These are phyloP conservation scores for Microcebus griseorufus DNA, from an alignment of 2,113 vertebrate genomes.

Conservation along the genomic window DNA sequence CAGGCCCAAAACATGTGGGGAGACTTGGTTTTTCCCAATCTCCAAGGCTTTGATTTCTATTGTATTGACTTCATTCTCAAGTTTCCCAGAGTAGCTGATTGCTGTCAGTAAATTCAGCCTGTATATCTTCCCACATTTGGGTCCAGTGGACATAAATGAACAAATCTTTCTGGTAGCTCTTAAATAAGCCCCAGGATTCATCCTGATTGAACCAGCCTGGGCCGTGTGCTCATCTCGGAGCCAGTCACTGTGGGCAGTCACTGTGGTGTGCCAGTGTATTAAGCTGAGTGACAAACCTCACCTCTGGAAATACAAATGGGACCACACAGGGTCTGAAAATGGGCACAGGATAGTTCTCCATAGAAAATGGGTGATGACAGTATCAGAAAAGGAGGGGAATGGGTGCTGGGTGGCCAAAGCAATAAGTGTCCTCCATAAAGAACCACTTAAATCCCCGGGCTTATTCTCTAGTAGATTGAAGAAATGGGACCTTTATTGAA, in stretches of 20 bases:
- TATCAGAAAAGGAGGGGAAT: neutral
- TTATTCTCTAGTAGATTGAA: neutral
- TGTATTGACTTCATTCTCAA: neutral
- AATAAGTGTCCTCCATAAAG: neutral
- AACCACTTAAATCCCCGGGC: neutral
- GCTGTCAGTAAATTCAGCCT: neutral
- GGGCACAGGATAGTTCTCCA: neutral
- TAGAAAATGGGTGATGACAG: neutral
- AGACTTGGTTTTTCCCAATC: neutral
- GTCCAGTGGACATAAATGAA: neutral
- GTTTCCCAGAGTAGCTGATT: neutral
- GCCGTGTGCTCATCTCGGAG: neutral
- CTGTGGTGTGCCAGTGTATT: neutral
- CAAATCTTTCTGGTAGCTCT: neutral
- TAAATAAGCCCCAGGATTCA: neutral
- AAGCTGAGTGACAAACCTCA: neutral
- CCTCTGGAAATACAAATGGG: neutral
- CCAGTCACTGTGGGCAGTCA: neutral
- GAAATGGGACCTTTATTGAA: neutral
- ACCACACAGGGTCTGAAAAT: neutral
- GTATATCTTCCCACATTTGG: neutral
- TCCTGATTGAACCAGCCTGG: neutral
- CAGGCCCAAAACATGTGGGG: neutral
- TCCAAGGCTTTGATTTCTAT: neutral
- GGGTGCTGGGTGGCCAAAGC: neutral